Evolutionary conservation across 2,113 vertebrate genomes (phyloP).

Genomic region (Epinephelus cyanopodus): DNA sequence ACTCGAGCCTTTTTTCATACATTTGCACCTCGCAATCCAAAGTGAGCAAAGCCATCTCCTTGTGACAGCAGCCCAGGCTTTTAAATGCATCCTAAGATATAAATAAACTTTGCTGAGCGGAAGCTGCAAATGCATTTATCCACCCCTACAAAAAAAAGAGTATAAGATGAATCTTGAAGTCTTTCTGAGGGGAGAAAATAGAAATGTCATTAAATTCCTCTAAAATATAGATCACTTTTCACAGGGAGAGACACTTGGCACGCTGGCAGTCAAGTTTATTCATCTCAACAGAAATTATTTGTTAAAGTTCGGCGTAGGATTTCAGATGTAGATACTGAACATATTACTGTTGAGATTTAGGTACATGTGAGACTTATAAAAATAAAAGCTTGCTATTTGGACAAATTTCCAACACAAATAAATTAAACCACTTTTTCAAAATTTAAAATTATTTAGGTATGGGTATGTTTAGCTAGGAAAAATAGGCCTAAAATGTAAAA

Average conservation of each 20-base stretch:
- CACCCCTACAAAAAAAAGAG: slow-evolving; percentile 53
- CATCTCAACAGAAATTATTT: slow-evolving; percentile 50
- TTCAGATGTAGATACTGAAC: not conserved
- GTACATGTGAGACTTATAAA: not conserved
- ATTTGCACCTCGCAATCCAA: slow-evolving; percentile 84
- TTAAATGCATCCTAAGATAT: slow-evolving; percentile 79
- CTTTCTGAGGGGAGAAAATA: slow-evolving; percentile 58
- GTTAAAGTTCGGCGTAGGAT: slow-evolving; percentile 17
- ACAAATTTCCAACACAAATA: not conserved
- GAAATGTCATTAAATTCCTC: slow-evolving; percentile 75
- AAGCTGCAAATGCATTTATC: slow-evolving; percentile 81
- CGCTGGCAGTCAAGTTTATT: slow-evolving; percentile 51
- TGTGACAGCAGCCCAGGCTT: slow-evolving; percentile 75
- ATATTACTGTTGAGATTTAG: not conserved
- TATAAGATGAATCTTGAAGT: slow-evolving; percentile 52
- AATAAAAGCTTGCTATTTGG: not conserved
- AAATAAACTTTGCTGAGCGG: slow-evolving; percentile 80
- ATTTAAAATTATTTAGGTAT: not conserved
- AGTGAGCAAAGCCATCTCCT: slow-evolving; percentile 73
- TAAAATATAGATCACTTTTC: slow-evolving; percentile 74
- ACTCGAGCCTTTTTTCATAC: slow-evolving; percentile 81
- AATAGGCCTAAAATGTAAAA: not conserved
- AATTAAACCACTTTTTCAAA: not conserved
- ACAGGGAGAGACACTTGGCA: slow-evolving; percentile 47
- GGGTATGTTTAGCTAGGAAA: not conserved